A percentile compares a stretch with the other conserved stretches of the same genome.
Evolutionary conservation across 2,888 invertebrate species (phyloP).

Genomic region (Drosophila anomalata): DNA sequence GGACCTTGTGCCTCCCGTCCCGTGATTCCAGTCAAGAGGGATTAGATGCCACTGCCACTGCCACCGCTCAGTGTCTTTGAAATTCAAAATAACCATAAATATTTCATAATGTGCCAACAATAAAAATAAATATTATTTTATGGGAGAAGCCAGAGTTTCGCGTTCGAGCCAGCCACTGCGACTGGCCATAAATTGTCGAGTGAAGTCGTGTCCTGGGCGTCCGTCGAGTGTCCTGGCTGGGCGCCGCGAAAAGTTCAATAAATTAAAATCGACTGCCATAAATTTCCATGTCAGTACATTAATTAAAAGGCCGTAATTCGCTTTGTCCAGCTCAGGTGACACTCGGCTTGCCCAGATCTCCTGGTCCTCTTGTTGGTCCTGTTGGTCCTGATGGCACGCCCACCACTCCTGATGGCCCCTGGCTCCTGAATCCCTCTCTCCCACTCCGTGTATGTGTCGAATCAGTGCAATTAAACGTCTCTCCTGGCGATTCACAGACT

Average conservation of each 20-base stretch:
- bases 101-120: slow-evolving; percentile 75
- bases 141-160: slow-evolving; percentile 61
- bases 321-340: slow-evolving; percentile 50
- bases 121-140: slow-evolving; percentile 77
- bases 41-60: slow-evolving; percentile 3
- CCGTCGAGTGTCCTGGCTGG: slow-evolving; percentile 4
- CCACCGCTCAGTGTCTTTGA: slow-evolving; percentile 19
- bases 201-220: slow-evolving; percentile 21
- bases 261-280: slow-evolving; percentile 79
- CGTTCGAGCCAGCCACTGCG: slow-evolving; percentile 29
- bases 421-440: no score
- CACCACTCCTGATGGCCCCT: background rate
- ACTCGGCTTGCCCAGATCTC: background rate
- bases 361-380: no score
- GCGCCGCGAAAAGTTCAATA: slow-evolving; percentile 67
- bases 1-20: slow-evolving; percentile 35
- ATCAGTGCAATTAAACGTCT: slow-evolving; percentile 67
- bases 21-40: slow-evolving; percentile 7
- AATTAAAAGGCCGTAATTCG: slow-evolving; percentile 80
- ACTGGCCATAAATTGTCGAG: slow-evolving; percentile 62
- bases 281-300: slow-evolving; percentile 79
- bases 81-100: slow-evolving; percentile 62
- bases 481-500: slow-evolving; percentile 5
- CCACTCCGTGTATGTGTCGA: slow-evolving; percentile 16
- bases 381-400: background rate